Conservation (phyloP, 2,888 invertebrate species). For the Idaea straminata region DNA sequence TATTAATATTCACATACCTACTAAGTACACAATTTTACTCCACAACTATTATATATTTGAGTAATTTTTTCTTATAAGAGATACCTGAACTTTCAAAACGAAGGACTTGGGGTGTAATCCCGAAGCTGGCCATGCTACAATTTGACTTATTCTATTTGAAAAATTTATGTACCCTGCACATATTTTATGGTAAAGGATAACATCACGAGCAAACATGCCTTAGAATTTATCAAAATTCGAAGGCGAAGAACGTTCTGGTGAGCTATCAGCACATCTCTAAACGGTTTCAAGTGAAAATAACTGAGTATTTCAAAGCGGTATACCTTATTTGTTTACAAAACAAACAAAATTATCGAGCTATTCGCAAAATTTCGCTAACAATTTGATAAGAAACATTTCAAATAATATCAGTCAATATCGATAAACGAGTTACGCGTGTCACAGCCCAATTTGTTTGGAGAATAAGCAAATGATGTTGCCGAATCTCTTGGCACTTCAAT, state of each 20-base stretch:
- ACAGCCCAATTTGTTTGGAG: conserved; percentile 21
- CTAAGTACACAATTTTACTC: too few species aligned
- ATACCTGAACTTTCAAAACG: too few species aligned
- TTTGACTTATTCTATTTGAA: too few species aligned
- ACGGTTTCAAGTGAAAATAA: not conserved
- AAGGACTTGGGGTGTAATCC: too few species aligned
- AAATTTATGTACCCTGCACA: too few species aligned
- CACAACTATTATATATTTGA: too few species aligned
- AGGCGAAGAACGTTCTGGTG: not conserved
- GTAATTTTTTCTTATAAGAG: too few species aligned
- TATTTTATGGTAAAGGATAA: too few species aligned
- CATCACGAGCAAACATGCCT: too few species aligned
- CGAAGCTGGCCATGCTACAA: too few species aligned
- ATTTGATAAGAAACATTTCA: not conserved
- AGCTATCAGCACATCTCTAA: not conserved
- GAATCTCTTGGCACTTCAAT: conserved; percentile 22
- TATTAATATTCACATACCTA: too few species aligned
- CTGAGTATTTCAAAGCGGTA: not conserved
- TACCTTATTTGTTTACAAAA: not conserved
- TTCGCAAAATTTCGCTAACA: not conserved
- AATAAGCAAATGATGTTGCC: conserved; percentile 22
- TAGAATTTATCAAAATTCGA: not conserved
- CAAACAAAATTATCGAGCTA: conserved; percentile 1
- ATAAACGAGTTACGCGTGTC: conserved; percentile 20
- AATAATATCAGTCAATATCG: not conserved